Conservation (phyloP, 2,888 invertebrate genomes). For the Allygus modestus region DNA sequence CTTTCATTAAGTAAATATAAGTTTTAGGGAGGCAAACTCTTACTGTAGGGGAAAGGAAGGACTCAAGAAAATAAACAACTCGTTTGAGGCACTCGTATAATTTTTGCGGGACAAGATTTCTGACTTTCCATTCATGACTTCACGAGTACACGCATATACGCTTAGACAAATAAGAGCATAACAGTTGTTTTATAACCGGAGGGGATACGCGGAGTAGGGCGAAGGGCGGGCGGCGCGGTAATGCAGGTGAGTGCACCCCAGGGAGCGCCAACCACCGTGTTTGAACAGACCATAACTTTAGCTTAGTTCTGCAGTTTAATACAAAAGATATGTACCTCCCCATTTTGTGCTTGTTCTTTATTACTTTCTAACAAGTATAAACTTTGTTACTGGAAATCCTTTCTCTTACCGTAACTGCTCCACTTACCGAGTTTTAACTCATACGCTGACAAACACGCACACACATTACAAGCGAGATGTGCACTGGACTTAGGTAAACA, state of each 20-base stretch:
- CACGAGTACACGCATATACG: background rate
- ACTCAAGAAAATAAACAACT: no score
- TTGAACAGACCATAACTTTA: constrained; percentile 40
- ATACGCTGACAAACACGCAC: no score
- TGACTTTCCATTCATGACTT: background rate
- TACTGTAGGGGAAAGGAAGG: no score
- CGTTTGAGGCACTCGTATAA: no score
- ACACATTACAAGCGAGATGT: background rate
- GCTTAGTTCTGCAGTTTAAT: constrained; percentile 52
- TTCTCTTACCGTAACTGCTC: background rate
- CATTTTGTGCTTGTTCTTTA: constrained; percentile 41
- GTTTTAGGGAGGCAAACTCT: no score
- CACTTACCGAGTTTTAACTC: constrained; percentile 21
- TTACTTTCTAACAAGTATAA: constrained; percentile 29
- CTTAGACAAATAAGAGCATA: constrained; percentile 22
- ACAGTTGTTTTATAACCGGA: background rate
- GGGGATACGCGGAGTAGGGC: background rate
- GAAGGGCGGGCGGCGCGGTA: background rate
- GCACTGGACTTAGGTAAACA: constrained; percentile 8
- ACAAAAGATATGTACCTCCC: constrained; percentile 45
- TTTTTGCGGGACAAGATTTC: no score
- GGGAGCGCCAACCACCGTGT: constrained; percentile 33
- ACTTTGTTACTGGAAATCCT: constrained; percentile 28
- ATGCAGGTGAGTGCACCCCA: constrained; percentile 35
- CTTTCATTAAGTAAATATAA: no score